Base-by-base conservation (phyloP, 2,888 invertebrate genomes). In the Cosmorhoe ocellata region DNA sequence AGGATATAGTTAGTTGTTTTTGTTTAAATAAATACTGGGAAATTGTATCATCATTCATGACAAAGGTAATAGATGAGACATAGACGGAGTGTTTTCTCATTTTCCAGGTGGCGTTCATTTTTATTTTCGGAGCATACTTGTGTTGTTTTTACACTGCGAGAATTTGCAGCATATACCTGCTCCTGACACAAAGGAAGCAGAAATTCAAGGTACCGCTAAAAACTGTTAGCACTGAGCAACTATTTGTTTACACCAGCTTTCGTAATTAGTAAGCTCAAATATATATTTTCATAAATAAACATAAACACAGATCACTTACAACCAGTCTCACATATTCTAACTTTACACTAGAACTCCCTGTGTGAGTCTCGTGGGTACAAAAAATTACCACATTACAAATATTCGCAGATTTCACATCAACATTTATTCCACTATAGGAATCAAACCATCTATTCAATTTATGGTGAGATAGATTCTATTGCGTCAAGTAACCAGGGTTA, bases 171-270 rank as follows among this genome's bases (percentile, higher is more conserved):
- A 58, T 81, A 22, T 88, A 80, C 56, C 66, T 85, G 50, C 71
- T 88, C 12, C 73, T 73, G 0, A 79, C 82, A 9, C 75, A 79
- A 57, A 74, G 89, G 55, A 83, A 72, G 60, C 66, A 78, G 43
- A 79, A 77, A 64, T 90, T 89, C 59, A 88, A 81, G 81, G 89
- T 85, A 69, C n/a, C 53, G 56, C 53, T 49, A 50, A 54, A 58
- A 48, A 48, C 42, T 49, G 14, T 30, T 27, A 10, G 30, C 33
- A 14, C 43, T 30, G 28, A 12, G 43, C 32, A 28, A 40, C 41
- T 48, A 45, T 44, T 32, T 37, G 24, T 36, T 52, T 50, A 49
- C 38, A 53, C 32, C 43, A 43, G 44, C 36, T 53, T 22, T 34
- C 22, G 9, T 14, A 33, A 18, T 34, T 10, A n/a, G 33, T 33